These are phyloP conservation scores for Solenodon paradoxus DNA, from an alignment of 2,113 vertebrate genomes.

Conservation along the genomic window DNA sequence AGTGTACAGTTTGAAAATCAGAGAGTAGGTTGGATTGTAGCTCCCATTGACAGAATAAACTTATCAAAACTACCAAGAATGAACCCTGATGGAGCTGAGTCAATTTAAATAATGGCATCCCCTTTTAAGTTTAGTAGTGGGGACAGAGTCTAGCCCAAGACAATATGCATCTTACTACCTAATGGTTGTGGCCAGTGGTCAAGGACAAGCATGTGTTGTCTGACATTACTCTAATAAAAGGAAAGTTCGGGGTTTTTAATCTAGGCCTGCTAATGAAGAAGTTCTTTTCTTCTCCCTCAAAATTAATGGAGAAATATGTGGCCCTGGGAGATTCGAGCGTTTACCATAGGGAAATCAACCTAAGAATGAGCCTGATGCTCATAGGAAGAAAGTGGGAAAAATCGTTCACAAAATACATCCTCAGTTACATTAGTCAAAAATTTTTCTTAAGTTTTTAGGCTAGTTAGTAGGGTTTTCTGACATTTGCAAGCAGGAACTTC, in stretches of 20 bases:
- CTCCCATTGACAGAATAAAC: fast-evolving
- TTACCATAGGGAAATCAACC: background rate
- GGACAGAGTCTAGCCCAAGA: background rate
- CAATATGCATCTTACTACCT: background rate
- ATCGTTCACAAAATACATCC: background rate
- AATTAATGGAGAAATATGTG: background rate
- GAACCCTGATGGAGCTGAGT: background rate
- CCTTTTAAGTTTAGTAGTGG: background rate
- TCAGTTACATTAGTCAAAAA: background rate
- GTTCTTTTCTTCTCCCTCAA: background rate
- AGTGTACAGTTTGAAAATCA: background rate
- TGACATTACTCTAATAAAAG: background rate
- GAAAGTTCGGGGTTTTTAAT: background rate
- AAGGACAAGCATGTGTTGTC: background rate
- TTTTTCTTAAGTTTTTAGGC: background rate
- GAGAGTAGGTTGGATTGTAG: background rate
- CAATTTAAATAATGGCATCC: background rate
- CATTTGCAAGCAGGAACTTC: background rate
- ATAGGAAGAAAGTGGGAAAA: background rate
- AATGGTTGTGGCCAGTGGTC: background rate
- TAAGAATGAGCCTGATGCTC: background rate
- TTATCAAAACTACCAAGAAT: background rate
- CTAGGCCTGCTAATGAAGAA: background rate
- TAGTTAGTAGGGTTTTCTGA: background rate
- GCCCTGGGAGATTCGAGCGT: background rate